These are phyloP conservation scores for Pristionchus mayeri DNA, from an alignment of 2,888 invertebrate genomes.

Conservation along the genomic window DNA sequence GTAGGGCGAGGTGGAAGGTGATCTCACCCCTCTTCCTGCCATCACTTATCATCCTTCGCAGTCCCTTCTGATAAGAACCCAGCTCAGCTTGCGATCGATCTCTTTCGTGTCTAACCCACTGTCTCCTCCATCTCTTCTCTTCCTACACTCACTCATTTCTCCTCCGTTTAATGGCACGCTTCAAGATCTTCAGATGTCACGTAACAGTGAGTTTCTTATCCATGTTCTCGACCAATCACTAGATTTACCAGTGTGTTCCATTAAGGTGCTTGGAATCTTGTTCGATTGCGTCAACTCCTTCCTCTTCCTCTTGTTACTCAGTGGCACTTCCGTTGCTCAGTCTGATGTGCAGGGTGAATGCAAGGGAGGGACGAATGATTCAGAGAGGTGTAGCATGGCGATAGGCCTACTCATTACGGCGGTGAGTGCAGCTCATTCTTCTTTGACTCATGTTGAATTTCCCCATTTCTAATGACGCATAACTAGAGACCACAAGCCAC, in stretches of 20 bases:
- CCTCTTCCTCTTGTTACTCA: not conserved
- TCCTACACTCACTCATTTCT: conserved; percentile 13
- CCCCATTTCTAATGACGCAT: no score
- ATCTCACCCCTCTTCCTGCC: no score
- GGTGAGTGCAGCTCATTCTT: no score
- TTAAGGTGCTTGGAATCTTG: not conserved
- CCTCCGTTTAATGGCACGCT: not conserved
- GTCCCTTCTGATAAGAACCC: not conserved
- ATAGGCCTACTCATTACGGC: not conserved
- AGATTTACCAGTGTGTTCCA: no score
- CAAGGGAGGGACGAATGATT: no score
- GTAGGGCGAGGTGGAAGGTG: no score
- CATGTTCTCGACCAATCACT: not conserved
- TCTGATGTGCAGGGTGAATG: no score
- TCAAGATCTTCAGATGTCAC: not conserved
- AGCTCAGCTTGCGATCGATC: conserved; percentile 4
- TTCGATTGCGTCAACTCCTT: not conserved
- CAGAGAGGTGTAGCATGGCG: not conserved
- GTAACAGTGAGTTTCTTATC: not conserved
- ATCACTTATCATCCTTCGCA: conserved; percentile 5
- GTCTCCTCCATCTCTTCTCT: not conserved
- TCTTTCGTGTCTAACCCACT: not conserved
- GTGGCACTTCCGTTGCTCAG: no score
- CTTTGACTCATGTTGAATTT: no score
- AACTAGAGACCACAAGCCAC: no score